Percentiles rank a stretch among this genome's conserved stretches.
Evolutionary conservation across 2,797 vertebrate species (phyloP).

Genomic region (Silurus aristotelis): DNA sequence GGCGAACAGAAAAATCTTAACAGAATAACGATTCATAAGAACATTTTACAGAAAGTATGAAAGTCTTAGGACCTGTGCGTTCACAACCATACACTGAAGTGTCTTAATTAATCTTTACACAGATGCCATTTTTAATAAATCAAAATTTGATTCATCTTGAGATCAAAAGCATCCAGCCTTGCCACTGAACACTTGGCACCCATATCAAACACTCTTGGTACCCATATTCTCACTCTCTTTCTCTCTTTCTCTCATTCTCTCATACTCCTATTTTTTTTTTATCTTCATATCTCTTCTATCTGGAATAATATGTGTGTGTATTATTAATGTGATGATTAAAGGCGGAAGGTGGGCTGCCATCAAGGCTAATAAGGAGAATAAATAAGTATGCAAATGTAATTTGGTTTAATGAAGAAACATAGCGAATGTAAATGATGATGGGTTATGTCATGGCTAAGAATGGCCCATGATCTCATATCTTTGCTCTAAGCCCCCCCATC

Average conservation of each 20-base stretch:
- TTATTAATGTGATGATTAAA: conserved; percentile 82
- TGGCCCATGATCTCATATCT: conserved; percentile 64
- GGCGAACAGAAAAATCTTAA: not conserved
- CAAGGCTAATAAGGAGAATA: conserved; percentile 73
- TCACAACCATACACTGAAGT: not conserved
- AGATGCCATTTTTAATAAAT: not conserved
- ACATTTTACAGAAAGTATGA: not conserved
- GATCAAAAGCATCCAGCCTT: conserved; percentile 1
- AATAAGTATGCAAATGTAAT: conserved; percentile 74
- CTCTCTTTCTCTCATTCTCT: conserved; percentile 2
- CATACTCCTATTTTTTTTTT: not conserved
- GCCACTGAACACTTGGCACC: not conserved
- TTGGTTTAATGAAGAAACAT: conserved; percentile 73
- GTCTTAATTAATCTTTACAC: not conserved
- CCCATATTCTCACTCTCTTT: not conserved
- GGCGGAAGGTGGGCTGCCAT: conserved; percentile 67
- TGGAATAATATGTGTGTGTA: conserved; percentile 66
- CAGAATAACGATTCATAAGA: not conserved
- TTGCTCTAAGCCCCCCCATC: conserved; percentile 9
- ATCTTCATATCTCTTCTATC: conserved; percentile 57
- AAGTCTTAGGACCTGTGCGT: not conserved
- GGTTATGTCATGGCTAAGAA: conserved; percentile 55
- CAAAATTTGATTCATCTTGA: not conserved
- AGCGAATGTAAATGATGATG: conserved; percentile 56
- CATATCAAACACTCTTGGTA: too few relatives aligned